Evolutionary conservation across 2,113 vertebrate species (phyloP), one percentile per base, ranked within the genome.

Genomic region (Apteryx owenii): DNA sequence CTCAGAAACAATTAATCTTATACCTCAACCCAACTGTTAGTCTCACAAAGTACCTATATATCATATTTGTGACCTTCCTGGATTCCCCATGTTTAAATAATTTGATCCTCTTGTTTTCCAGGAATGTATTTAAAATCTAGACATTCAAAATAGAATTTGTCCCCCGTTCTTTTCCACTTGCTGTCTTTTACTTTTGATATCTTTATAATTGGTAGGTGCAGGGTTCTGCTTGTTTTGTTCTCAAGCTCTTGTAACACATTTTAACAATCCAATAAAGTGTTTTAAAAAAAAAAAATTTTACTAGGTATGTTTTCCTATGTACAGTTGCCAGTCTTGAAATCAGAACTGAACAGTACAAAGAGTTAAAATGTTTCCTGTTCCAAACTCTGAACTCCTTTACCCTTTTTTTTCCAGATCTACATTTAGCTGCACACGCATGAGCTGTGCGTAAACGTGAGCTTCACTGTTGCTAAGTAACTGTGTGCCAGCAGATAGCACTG

Each of bases 401-500:
- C 86, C 90, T 94, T 82, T 72, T 90, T 76, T 85, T 85, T 80
- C 77, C 77, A 29, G 78, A 53, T 92, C 96, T 46, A 71, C 97
- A 98, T 97, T 98, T 98, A 98, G 98, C 95, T 95, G 96, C 97
- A 96, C 77, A 91, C 51, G 3, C 94, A 96, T 40, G 87, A 96
- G 95, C 94, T 53, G 21, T 88, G 87, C 19, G 14, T 88, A 97
- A 97, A 97, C 29, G 83, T 86, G 85, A 89, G 96, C 94, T 95
- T 89, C 93, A 69, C 86, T 92, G 97, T 95, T 97, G 97, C 97
- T 94, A 97, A 97, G 97, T 58, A 93, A 97, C 98, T 28, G 50
- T 80, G 73, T 50, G 51, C 81, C 94, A 78, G 83, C 48, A 96
- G 92, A 86, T 88, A 90, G 95, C 88, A 42, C 12, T 38, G 64